phyloP scores from a whole-genome alignment of 2,113 vertebrate species.

The Gyps fulvus region DNA sequence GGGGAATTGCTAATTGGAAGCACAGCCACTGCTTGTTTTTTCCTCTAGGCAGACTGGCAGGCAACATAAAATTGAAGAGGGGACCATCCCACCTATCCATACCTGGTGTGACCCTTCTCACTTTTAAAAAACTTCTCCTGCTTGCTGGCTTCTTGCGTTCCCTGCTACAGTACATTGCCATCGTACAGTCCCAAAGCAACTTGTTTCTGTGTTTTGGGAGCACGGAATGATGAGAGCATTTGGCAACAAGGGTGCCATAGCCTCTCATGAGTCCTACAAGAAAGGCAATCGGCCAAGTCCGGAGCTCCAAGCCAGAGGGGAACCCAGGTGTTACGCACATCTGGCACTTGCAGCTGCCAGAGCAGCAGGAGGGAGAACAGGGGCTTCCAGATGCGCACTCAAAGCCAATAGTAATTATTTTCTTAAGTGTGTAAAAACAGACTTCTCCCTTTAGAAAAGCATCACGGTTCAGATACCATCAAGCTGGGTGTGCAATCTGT shows the following conservation, averaged over 20 bases:
- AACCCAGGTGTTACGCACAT: neutral
- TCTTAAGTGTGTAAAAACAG: neutral
- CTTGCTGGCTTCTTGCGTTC: neutral
- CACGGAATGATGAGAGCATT: neutral
- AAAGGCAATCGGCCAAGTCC: neutral
- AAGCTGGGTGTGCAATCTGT: neutral
- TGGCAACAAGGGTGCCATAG: neutral
- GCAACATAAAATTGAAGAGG: neutral
- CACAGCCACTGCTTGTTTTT: neutral
- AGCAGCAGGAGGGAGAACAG: neutral
- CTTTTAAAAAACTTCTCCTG: neutral
- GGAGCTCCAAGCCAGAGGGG: neutral
- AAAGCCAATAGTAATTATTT: neutral
- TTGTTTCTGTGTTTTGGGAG: neutral
- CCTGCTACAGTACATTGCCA: neutral
- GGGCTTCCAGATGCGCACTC: neutral
- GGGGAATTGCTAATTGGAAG: neutral
- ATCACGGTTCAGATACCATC: neutral
- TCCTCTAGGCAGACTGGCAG: neutral
- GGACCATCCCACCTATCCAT: neutral
- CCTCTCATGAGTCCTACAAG: neutral
- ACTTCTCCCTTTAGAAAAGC: neutral
- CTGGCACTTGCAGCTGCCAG: neutral
- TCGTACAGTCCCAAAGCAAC: rapidly evolving
- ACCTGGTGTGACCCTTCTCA: neutral